Base-by-base conservation (phyloP, 1,140 invertebrate species). In the Drosophila novamexicana region DNA sequence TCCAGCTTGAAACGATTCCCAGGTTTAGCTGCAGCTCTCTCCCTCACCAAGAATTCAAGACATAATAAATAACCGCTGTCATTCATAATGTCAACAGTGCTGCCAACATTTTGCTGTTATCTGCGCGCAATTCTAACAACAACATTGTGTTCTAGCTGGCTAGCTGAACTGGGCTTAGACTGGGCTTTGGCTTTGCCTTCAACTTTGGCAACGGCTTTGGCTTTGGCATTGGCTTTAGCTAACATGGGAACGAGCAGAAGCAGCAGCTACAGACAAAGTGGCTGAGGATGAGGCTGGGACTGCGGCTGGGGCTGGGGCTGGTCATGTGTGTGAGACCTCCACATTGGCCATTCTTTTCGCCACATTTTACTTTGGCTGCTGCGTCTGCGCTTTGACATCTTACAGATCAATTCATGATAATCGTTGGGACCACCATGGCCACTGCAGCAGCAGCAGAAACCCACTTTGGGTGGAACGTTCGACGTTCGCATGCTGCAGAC, bases 341-440 rank as follows among this genome's bases (percentile, higher is more conserved):
- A 40, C 66, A 76, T 83, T 76, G 80, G 71, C 76, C 56, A 78
- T 83, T 79, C 77, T 84, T 83, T 79, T 74, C 66, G 75, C 61
- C 63, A 68, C 56, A 71, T 80, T 75, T 69, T 62, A 66, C 69
- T 65, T 66, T 62, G 52, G 69, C 77, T 74, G 70, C 79, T 75
- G 58, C 50, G 74, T 77, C 85, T 89, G 84, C 85, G 84, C 84
- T 89, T 89, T 90, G 88, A 90, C 88, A 91, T 88, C 88, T 90
- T 84, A 90, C 88, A 90, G 88, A 91, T 90, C 88, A 90, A 90
- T 91, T 90, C 88, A 91, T 90, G 88, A 90, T 90, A 90, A 90
- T 91, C 88, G 88, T 52, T 79, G 85, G 82, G 88, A 90, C 88
- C 88, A 90, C 88, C 88, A 79, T 75, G 72, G 72, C 65, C 49